Evolutionary conservation across 2,113 vertebrate genomes (phyloP), one percentile per base, ranked within the genome.

Genomic region (Nibea coibor): DNA sequence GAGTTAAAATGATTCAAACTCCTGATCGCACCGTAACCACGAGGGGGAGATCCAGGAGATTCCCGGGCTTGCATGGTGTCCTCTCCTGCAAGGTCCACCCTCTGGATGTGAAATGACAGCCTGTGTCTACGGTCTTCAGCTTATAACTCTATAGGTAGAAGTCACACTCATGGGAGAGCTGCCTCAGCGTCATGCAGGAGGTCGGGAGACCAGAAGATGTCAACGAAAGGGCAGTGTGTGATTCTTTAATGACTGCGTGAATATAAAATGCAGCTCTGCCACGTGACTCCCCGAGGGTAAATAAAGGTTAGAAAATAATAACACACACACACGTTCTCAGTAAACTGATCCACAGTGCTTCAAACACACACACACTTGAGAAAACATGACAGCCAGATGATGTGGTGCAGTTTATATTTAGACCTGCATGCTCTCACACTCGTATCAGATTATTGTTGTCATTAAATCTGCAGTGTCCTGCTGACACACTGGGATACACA

Each of bases 361-460:
- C 51, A 28, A 51, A 66, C 48, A 54, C 50, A 64, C 28, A 66
- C 67, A 62, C 57, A 10, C 45, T 8, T 47, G 3, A 68, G 31
- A n/a, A 69, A 19, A 54, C 15, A 51, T 59, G 22, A 20, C 35
- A 4, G 15, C 56, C 42, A 16, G 68, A 22, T 35, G 43, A 76
- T 74, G 68, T 16, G 24, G 0, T 3, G 51, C 26, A 1, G 24
- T 45, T 53, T 80, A 82, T 74, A 71, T 74, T 66, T 64, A 71
- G 70, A 43, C 61, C 43, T 31, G 69, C 53, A 20, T 12, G 70
- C 61, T 64, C 79, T 68, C 84, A 76, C 70, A 54, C 35, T 35
- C 35, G 3, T 63, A 80, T 85, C 86, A 73, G 63, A 47, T 82
- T 78, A 26, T 65, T 68, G 79, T 79, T 80, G 63, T 76, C 58